Percentiles rank a stretch among this genome's conserved stretches.
phyloP scores from a whole-genome alignment of 1,140 invertebrate genomes.

The Pectinophora gossypiella region DNA sequence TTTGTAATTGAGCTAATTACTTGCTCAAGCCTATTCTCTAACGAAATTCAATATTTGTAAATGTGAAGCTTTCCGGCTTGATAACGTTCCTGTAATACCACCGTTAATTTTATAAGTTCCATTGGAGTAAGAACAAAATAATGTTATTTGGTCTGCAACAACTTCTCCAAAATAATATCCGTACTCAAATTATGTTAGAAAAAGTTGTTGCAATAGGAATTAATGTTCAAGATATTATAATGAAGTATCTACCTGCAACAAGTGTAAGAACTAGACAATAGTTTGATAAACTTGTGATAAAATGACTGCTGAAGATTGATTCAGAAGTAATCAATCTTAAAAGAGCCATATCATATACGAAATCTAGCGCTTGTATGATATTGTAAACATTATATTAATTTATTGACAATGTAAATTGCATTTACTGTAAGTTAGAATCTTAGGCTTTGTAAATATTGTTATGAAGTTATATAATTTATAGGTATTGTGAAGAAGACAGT shows the following conservation, averaged over 20 bases:
- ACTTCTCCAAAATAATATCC: neutral
- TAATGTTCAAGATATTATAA: neutral
- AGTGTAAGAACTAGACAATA: neutral
- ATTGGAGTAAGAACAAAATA: neutral
- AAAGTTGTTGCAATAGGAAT: neutral
- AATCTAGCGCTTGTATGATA: conserved; percentile 71
- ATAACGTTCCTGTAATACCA: conserved; percentile 14
- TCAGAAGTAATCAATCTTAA: conserved; percentile 45
- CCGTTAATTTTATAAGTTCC: conserved; percentile 4
- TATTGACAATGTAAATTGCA: conserved; percentile 72
- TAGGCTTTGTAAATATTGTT: conserved; percentile 76
- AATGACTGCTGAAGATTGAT: conserved; percentile 46
- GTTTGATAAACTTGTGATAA: conserved; percentile 39
- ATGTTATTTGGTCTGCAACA: neutral
- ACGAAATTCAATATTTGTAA: neutral
- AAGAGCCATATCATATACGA: conserved; percentile 70
- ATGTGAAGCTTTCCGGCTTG: neutral
- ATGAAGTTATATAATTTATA: conserved; percentile 75
- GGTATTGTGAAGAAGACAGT: conserved; percentile 50
- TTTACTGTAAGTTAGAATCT: conserved; percentile 67
- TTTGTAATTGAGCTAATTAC: conserved; percentile 48
- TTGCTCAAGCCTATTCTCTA: conserved; percentile 40
- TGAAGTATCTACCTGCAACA: neutral
- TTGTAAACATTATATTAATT: conserved; percentile 69
- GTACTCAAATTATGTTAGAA: too few species aligned